phyloP scores from a whole-genome alignment of 1,140 invertebrate species.

The Drosophila lacertosa region DNA sequence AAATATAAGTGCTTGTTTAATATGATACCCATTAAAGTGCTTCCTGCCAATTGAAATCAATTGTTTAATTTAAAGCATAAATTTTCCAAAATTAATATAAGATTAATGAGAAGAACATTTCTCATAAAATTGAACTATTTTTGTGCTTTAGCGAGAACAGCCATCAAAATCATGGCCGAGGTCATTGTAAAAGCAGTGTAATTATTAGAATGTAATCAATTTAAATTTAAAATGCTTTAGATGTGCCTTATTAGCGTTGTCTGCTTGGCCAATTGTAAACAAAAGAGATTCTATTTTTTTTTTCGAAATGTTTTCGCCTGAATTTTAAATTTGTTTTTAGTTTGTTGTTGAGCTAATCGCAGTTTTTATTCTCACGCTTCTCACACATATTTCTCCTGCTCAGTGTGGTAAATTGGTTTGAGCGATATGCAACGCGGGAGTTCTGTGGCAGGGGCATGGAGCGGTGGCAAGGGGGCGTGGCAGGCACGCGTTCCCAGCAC shows the following conservation, averaged over 20 bases:
- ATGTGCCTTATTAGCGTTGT: not conserved
- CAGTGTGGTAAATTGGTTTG: slow-evolving; percentile 59
- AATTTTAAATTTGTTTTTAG: not conserved
- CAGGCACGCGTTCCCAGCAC: slow-evolving; percentile 12
- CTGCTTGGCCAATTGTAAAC: slow-evolving; percentile 12
- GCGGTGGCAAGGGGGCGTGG: not conserved
- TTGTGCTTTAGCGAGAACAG: not conserved
- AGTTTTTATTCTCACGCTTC: not conserved
- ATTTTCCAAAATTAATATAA: too few relatives aligned
- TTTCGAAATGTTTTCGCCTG: not conserved
- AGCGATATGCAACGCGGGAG: slow-evolving; percentile 7
- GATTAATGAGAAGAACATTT: too few relatives aligned
- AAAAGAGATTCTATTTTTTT: not conserved
- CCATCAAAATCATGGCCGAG: not conserved
- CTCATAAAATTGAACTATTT: too few relatives aligned
- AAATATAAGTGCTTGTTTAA: too few relatives aligned
- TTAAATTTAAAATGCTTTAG: not conserved
- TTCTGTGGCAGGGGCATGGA: not conserved
- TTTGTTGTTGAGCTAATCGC: slow-evolving; percentile 4
- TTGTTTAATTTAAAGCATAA: too few relatives aligned
- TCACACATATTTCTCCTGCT: not conserved
- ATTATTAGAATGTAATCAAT: slow-evolving; percentile 1
- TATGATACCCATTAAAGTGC: too few relatives aligned
- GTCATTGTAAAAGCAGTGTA: slow-evolving; percentile 2
- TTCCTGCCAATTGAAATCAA: too few relatives aligned